Base-by-base conservation (phyloP, 2,797 vertebrate genomes). In the Mareca strepera region DNA sequence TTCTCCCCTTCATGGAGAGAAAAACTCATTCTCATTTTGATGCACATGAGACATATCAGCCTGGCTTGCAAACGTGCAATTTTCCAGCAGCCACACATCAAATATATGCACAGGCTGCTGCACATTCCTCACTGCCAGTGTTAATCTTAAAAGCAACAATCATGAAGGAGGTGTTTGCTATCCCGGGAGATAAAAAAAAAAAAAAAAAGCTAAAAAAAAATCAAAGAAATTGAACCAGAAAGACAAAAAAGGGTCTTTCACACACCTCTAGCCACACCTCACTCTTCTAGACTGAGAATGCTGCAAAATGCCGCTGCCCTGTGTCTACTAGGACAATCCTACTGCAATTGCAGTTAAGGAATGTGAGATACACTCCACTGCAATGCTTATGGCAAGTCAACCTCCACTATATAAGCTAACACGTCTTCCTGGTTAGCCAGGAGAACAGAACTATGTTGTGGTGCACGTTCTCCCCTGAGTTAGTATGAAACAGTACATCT, bases 391-490 rank as follows among this genome's bases (percentile, higher is more conserved):
- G 35, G 59, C 23, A 86, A 84, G 70, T 63, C 81, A 87, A 84
- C 21, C 35, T 91, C 82, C 5, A 8, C 58, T 77, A 18, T 20
- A 44, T 25, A 50, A 78, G 20, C 73, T 72, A 81, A 90, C 85
- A 81, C 9, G 35, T 78, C 90, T 43, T 91, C 83, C 82, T 88
- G 79, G 82, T 91, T 88, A 94, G 69, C 59, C n/a, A 35, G 41
- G 69, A 91, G 68, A 39, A 68, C 55, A 64, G 33, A 94, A 89
- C 67, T 66, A 53, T 22, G 58, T 46, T 80, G 73, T 35, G 79
- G 75, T n/a, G 53, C 1, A 5, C 53, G 17, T 72, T 88, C 46
- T 68, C 53, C 44, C 64, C 64, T n/a, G 23, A 37, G 79, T 53
- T 37, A 92, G 62, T 58, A 83, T 60, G 66, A 83, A 78, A 59